These are phyloP conservation scores for Hydriomena furcata DNA, from an alignment of 2,888 invertebrate species.

Conservation along the genomic window DNA sequence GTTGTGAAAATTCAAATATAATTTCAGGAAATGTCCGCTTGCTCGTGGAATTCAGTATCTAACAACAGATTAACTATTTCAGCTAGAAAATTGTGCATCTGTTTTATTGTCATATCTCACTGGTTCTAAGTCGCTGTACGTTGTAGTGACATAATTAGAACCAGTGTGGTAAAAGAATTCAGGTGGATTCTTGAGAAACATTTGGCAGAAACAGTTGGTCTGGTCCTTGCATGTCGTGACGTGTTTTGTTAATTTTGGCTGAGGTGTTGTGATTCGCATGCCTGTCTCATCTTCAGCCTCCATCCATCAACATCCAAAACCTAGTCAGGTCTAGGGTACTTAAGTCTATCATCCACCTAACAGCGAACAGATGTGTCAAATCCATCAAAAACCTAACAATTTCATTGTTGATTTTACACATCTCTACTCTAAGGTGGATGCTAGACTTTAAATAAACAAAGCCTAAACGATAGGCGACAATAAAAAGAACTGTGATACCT, in stretches of 20 bases:
- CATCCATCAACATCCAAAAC: conserved; percentile 1
- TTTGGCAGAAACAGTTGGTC: conserved; percentile 10
- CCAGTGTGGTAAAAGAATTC: not conserved
- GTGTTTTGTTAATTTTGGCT: conserved; percentile 27
- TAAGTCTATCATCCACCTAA: too few species aligned
- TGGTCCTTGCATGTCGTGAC: conserved; percentile 20
- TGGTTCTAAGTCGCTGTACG: not conserved
- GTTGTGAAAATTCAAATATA: too few species aligned
- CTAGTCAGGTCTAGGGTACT: not conserved
- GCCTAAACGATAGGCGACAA: too few species aligned
- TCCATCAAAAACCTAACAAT: too few species aligned
- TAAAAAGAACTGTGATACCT: too few species aligned
- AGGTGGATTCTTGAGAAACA: not conserved
- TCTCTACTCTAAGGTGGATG: too few species aligned
- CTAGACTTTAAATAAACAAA: too few species aligned
- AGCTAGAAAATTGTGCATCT: not conserved
- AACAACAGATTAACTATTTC: conserved; percentile 9
- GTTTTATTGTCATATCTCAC: not conserved
- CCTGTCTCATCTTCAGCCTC: conserved; percentile 13
- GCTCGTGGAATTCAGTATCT: not conserved
- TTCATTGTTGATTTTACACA: too few species aligned
- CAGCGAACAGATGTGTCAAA: too few species aligned
- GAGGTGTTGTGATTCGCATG: conserved; percentile 27
- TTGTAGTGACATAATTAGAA: too few species aligned
- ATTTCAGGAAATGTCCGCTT: not conserved